These are phyloP conservation scores for Pituophis catenifer DNA, from an alignment of 2,113 vertebrate species.

Conservation along the genomic window DNA sequence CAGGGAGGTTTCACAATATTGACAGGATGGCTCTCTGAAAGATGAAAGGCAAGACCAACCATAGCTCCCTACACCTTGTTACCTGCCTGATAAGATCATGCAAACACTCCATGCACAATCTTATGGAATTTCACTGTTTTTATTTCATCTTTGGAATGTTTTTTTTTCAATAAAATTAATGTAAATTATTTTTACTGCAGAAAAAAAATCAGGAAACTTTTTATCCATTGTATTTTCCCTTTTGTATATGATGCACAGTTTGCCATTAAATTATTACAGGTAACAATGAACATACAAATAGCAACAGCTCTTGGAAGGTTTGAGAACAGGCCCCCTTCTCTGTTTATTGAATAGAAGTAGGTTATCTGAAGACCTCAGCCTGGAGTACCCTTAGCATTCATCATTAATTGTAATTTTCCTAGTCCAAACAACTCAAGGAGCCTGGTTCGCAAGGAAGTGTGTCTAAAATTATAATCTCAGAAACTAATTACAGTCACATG, in stretches of 20 bases:
- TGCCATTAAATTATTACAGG: background rate
- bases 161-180: background rate
- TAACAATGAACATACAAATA: background rate
- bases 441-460: background rate
- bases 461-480: background rate
- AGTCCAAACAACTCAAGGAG: background rate
- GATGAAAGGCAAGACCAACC: background rate
- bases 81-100: background rate
- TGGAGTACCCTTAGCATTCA: background rate
- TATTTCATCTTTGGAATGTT: background rate
- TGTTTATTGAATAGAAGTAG: background rate
- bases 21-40: background rate
- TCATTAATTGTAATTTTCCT: background rate
- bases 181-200: background rate
- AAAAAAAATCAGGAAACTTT: background rate
- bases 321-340: background rate
- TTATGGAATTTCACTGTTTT: background rate
- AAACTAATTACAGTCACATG: background rate
- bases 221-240: background rate
- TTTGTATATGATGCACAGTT: background rate
- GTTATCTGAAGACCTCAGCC: background rate
- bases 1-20: background rate
- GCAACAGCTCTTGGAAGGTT: background rate
- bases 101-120: background rate
- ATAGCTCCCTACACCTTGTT: background rate